These are phyloP conservation scores for Microcebus murinus DNA, from an alignment of 2,113 vertebrate genomes.

Conservation along the genomic window DNA sequence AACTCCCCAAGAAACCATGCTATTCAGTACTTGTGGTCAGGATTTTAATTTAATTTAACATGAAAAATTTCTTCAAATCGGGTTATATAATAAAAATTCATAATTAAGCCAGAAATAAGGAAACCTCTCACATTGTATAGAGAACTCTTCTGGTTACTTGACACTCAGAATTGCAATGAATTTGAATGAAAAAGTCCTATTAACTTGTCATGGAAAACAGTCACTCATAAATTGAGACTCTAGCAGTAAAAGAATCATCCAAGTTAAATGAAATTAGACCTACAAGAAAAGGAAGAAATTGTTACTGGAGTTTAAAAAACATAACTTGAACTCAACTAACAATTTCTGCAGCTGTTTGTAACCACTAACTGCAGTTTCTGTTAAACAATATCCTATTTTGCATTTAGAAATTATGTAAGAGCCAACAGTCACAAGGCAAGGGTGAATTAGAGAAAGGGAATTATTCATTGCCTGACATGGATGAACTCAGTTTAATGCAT, in stretches of 20 bases:
- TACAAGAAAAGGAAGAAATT: not conserved
- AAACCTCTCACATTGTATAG: not conserved
- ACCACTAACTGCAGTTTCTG: not conserved
- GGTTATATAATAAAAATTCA: slow-evolving; percentile 22
- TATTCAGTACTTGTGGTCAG: not conserved
- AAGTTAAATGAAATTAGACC: not conserved
- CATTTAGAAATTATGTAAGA: slow-evolving; percentile 78
- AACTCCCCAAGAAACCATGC: not conserved
- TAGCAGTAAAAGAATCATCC: slow-evolving; percentile 9
- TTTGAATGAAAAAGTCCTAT: not conserved
- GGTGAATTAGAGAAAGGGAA: slow-evolving; percentile 76
- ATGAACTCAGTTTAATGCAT: slow-evolving; percentile 75
- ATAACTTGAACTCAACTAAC: not conserved
- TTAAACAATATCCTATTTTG: slow-evolving; percentile 83
- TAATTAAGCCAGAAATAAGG: slow-evolving; percentile 3
- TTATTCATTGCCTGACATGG: slow-evolving; percentile 82
- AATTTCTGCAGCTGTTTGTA: slow-evolving; percentile 40
- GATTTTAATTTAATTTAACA: not conserved
- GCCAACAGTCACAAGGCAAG: slow-evolving; percentile 81
- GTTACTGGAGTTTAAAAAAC: not conserved
- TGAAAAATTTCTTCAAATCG: not conserved
- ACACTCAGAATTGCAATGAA: not conserved
- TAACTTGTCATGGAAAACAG: not conserved
- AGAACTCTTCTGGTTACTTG: slow-evolving; percentile 37
- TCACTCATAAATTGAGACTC: not conserved